Conservation (phyloP, 2,113 vertebrate genomes). For the Brachyhypopomus gauderio region DNA sequence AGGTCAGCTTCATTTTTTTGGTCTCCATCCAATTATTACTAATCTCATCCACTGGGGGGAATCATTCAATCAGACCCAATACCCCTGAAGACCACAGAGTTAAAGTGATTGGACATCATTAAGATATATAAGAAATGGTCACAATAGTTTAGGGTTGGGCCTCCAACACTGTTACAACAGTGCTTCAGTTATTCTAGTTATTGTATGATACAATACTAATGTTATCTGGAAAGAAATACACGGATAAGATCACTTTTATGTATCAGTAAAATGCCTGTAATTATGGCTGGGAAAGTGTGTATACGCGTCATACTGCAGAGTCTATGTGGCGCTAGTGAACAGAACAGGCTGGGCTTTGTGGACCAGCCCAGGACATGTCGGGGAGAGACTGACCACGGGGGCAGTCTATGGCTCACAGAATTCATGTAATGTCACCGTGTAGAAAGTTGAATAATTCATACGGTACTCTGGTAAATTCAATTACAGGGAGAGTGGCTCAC, state of each 20-base stretch:
- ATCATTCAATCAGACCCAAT: slow-evolving; percentile 23
- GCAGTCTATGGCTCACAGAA: slow-evolving; percentile 42
- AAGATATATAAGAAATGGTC: background rate
- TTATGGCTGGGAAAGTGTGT: too few relatives aligned
- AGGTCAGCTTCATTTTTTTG: slow-evolving; percentile 41
- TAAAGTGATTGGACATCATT: slow-evolving; percentile 19
- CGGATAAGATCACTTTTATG: background rate
- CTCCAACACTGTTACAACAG: background rate
- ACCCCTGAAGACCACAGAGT: slow-evolving; percentile 13
- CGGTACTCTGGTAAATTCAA: slow-evolving; percentile 48
- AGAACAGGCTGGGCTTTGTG: slow-evolving; percentile 18
- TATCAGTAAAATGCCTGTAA: slow-evolving; percentile 12
- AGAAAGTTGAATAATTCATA: slow-evolving; percentile 55
- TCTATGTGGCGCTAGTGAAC: slow-evolving; percentile 28
- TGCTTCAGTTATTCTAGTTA: background rate
- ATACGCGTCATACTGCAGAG: background rate
- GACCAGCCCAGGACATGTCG: slow-evolving; percentile 7
- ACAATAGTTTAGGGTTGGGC: background rate
- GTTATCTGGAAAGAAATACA: background rate
- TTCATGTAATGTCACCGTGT: slow-evolving; percentile 52
- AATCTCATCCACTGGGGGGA: slow-evolving; percentile 29
- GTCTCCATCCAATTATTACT: slow-evolving; percentile 48
- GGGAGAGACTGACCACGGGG: slow-evolving; percentile 44
- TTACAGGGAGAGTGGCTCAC: slow-evolving; percentile 43
- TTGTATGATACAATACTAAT: background rate